These are phyloP conservation scores for Micropoecilia bifurca DNA, from an alignment of 2,797 vertebrate species.

Conservation along the genomic window DNA sequence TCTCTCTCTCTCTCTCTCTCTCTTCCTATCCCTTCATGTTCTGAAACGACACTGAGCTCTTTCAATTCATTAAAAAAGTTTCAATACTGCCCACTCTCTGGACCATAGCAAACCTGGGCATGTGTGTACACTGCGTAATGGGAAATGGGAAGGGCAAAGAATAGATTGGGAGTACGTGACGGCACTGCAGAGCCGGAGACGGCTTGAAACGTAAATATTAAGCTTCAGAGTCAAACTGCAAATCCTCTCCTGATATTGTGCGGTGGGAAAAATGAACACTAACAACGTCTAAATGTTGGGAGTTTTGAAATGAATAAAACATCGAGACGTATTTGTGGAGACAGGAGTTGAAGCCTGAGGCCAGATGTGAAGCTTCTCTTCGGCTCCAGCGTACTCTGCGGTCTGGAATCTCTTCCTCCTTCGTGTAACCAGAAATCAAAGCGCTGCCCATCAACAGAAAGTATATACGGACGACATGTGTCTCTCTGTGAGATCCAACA, in stretches of 20 bases:
- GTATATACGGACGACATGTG: background rate
- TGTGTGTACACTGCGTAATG: conserved; percentile 21
- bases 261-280: background rate
- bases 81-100: conserved; percentile 7
- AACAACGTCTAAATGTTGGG: background rate
- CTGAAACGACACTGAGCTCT: conserved; percentile 3
- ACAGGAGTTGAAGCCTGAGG: background rate
- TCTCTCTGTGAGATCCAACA: background rate
- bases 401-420: conserved; percentile 2
- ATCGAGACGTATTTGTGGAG: conserved; percentile 6
- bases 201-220: background rate
- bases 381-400: background rate
- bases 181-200: background rate
- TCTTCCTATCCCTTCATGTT: conserved; percentile 26
- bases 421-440: conserved; percentile 3
- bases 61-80: conserved; percentile 22
- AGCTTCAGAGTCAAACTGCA: background rate
- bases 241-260: background rate
- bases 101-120: conserved; percentile 15
- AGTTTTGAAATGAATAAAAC: background rate
- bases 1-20: conserved; percentile 15
- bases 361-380: conserved; percentile 7
- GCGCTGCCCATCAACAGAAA: conserved; percentile 10
- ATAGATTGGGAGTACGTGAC: conserved; percentile 6
- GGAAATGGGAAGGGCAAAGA: conserved; percentile 18